A percentile compares a stretch with the other conserved stretches of the same genome.
These are phyloP conservation scores for Hydrophis major DNA, from an alignment of 2,797 vertebrate species.

Conservation along the genomic window DNA sequence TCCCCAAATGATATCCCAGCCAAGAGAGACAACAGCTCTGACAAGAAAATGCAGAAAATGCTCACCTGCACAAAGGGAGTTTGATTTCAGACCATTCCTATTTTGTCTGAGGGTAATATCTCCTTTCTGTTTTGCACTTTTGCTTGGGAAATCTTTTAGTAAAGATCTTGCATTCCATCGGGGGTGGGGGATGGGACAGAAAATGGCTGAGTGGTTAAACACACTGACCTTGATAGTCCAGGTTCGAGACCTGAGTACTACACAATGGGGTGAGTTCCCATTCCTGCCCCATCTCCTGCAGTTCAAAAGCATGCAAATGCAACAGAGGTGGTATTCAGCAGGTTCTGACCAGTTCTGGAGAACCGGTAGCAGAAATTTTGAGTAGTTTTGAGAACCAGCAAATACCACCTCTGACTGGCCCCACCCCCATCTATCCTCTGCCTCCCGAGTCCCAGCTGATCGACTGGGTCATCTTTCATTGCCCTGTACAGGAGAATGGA, in stretches of 20 bases:
- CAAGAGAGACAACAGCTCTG: not conserved
- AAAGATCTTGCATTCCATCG: conserved; percentile 28
- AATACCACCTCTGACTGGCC: too few relatives aligned
- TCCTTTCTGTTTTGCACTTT: not conserved
- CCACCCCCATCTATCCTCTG: too few relatives aligned
- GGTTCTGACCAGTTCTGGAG: too few relatives aligned
- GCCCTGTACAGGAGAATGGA: too few relatives aligned
- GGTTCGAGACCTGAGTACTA: not conserved
- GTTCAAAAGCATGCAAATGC: not conserved
- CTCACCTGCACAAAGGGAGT: not conserved
- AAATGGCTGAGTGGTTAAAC: not conserved
- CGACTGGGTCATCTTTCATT: too few relatives aligned
- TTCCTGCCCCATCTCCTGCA: not conserved
- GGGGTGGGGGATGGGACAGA: too few relatives aligned
- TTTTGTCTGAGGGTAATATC: not conserved
- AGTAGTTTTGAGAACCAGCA: too few relatives aligned
- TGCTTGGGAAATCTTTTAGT: conserved; percentile 47
- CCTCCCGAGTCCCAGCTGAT: too few relatives aligned
- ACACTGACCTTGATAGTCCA: not conserved
- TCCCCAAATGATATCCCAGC: not conserved
- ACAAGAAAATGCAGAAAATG: not conserved
- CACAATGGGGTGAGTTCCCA: not conserved
- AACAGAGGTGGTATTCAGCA: too few relatives aligned
- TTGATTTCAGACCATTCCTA: not conserved
- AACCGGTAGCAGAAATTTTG: too few relatives aligned